These are phyloP conservation scores for Clarias platycephalus DNA, from an alignment of 2,797 vertebrate species.

Conservation along the genomic window DNA sequence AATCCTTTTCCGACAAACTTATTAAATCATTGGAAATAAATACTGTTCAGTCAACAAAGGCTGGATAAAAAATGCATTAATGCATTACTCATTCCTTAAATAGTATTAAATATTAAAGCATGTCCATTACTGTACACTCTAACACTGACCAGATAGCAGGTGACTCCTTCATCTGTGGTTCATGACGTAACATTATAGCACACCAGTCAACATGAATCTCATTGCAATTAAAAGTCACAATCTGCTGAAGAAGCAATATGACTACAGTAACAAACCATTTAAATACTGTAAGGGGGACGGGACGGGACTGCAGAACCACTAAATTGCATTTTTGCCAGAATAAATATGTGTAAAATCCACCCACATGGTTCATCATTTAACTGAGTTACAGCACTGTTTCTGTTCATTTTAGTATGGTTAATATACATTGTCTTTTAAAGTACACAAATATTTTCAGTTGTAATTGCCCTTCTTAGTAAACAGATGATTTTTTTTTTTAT, in stretches of 20 bases:
- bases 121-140: slow-evolving; percentile 12
- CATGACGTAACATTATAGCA: neutral
- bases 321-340: slow-evolving; percentile 54
- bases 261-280: slow-evolving; percentile 24
- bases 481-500: slow-evolving; percentile 50
- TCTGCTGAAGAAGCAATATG: slow-evolving; percentile 34
- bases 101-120: slow-evolving; percentile 28
- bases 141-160: slow-evolving; percentile 1
- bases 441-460: slow-evolving; percentile 56
- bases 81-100: slow-evolving; percentile 19
- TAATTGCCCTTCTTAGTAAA: slow-evolving; percentile 52
- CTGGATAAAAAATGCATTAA: neutral
- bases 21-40: slow-evolving; percentile 5
- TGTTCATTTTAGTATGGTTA: slow-evolving; percentile 50
- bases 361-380: slow-evolving; percentile 52
- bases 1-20: neutral
- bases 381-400: slow-evolving; percentile 56
- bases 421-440: slow-evolving; percentile 47
- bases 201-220: neutral
- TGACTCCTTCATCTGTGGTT: slow-evolving; percentile 8
- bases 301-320: slow-evolving; percentile 64
- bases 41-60: slow-evolving; percentile 20
- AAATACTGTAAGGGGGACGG: neutral
- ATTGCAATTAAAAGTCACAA: neutral
- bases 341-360: neutral